phyloP scores from a whole-genome alignment of 2,888 invertebrate species.

The Erpobdella octoculata region DNA sequence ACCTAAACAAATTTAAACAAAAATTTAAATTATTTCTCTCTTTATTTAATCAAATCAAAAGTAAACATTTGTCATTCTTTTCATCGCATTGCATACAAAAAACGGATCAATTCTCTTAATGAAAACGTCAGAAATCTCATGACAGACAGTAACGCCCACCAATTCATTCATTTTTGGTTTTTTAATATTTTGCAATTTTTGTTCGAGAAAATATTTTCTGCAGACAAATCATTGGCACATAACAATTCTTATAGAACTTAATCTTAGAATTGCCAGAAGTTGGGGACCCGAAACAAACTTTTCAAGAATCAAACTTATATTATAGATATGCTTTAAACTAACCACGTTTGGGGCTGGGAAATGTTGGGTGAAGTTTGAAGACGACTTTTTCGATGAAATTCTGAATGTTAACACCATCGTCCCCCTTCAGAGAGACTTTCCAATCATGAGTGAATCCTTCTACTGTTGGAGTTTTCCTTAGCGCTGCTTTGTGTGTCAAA shows the following conservation, averaged over 20 bases:
- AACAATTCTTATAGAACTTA: too few species aligned
- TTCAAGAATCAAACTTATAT: neutral
- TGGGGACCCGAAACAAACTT: too few species aligned
- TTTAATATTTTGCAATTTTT: too few species aligned
- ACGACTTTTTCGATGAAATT: slow-evolving; percentile 82
- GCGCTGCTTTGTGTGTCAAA: slow-evolving; percentile 79
- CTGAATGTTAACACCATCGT: slow-evolving; percentile 55
- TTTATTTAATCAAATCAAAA: neutral
- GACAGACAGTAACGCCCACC: too few species aligned
- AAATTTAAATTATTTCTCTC: neutral
- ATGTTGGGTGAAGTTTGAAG: slow-evolving; percentile 81
- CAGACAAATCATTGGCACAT: too few species aligned
- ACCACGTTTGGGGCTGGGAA: slow-evolving; percentile 84
- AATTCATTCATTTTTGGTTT: too few species aligned
- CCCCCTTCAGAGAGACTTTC: slow-evolving; percentile 85
- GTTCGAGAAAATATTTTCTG: too few species aligned
- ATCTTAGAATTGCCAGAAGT: neutral
- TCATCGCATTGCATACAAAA: too few species aligned
- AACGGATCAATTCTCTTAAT: too few species aligned
- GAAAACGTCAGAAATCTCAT: too few species aligned
- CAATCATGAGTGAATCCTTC: slow-evolving; percentile 95
- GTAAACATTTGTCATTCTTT: neutral
- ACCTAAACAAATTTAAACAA: neutral
- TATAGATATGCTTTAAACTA: slow-evolving; percentile 38
- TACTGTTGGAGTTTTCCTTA: slow-evolving; percentile 71